Percentiles rank a stretch among this genome's conserved stretches.
These are phyloP conservation scores for Enteromius mattozi DNA, from an alignment of 2,797 vertebrate genomes.

Conservation along the genomic window DNA sequence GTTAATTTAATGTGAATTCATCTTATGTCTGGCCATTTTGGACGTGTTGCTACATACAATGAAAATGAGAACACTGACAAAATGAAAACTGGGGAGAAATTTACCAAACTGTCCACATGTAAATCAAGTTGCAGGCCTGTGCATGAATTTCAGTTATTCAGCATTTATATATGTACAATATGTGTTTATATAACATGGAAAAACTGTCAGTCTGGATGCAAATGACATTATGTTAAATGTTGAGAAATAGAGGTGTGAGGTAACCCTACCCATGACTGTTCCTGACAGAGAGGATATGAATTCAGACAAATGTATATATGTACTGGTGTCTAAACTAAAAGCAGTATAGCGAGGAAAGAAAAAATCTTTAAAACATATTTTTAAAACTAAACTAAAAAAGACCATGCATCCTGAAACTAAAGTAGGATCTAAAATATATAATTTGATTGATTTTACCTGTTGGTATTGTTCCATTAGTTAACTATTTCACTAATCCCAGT, in stretches of 20 bases:
- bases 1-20: not conserved
- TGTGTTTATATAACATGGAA: not conserved
- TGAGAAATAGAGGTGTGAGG: not conserved
- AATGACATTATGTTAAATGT: not conserved
- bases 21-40: not conserved
- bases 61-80: not conserved
- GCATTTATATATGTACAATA: not conserved
- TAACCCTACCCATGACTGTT: not conserved
- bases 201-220: not conserved
- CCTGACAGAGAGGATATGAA: not conserved
- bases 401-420: not conserved
- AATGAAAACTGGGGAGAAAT: not conserved
- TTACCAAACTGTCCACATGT: not conserved
- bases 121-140: not conserved
- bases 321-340: not conserved
- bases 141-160: not conserved
- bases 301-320: not conserved
- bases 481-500: not conserved
- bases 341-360: not conserved
- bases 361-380: not conserved
- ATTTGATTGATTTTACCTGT: not conserved
- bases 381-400: not conserved
- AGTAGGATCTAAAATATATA: not conserved
- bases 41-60: not conserved
- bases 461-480: not conserved